Conservation (phyloP, 2,797 vertebrate species). For the Spheniscus humboldti region DNA sequence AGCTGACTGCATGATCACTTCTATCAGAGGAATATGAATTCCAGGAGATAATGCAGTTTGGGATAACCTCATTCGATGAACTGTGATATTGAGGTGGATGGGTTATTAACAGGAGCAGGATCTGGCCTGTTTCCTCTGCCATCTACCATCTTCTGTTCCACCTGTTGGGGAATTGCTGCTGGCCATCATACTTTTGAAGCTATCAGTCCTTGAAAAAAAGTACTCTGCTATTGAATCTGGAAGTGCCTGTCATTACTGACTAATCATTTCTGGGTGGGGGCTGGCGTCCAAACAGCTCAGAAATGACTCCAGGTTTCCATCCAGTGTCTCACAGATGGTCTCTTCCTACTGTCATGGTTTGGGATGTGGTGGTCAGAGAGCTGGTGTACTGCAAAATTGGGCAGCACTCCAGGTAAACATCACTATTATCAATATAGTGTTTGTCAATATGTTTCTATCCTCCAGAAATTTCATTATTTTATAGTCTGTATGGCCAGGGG, state of each 20-base stretch:
- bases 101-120: not conserved
- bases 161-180: not conserved
- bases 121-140: not conserved
- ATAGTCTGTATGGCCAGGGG: not conserved
- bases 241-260: not conserved
- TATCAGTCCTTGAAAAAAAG: not conserved
- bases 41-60: not conserved
- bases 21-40: not conserved
- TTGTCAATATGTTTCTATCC: not conserved
- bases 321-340: not conserved
- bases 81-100: not conserved
- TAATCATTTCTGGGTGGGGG: not conserved
- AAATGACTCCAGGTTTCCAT: not conserved
- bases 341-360: not conserved
- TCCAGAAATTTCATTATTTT: not conserved
- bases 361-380: not conserved
- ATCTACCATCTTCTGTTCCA: not conserved
- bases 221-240: not conserved
- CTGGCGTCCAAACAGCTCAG: not conserved
- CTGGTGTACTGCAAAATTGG: not conserved
- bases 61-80: not conserved
- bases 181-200: not conserved
- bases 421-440: not conserved
- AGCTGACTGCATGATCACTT: not conserved
- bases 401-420: not conserved